A percentile compares a stretch with the other conserved stretches of the same genome.
Conservation (phyloP, 2,888 invertebrate species). For the Harmothoe impar region DNA sequence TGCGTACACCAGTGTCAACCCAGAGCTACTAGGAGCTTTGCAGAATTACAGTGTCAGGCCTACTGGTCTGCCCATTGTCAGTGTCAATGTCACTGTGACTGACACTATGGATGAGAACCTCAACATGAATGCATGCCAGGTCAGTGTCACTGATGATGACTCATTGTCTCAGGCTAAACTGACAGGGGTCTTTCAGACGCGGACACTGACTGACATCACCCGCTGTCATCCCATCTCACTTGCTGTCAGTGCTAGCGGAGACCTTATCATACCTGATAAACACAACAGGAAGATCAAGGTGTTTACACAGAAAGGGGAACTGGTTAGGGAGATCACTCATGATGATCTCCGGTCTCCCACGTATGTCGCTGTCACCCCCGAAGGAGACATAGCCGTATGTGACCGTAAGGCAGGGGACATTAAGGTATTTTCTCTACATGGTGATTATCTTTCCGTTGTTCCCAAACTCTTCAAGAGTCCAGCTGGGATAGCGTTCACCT, state of each 20-base stretch:
- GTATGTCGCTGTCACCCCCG: conserved; percentile 43
- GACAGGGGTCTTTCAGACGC: conserved; percentile 9
- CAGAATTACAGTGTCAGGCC: background rate
- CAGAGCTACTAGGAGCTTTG: background rate
- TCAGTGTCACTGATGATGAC: background rate
- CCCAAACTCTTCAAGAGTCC: conserved; percentile 58
- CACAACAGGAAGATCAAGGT: conserved; percentile 58
- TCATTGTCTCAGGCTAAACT: background rate
- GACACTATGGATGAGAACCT: conserved; percentile 41
- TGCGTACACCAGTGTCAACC: background rate
- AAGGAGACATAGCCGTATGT: conserved; percentile 42
- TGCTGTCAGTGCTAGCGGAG: background rate
- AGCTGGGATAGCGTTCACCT: conserved; percentile 47
- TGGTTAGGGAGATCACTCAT: conserved; percentile 30
- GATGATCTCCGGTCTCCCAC: conserved; percentile 23
- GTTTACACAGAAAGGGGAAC: conserved; percentile 31
- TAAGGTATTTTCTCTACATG: conserved; percentile 25
- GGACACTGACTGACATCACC: background rate
- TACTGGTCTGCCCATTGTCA: background rate
- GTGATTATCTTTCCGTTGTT: background rate
- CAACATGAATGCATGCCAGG: background rate
- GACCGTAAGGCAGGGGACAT: conserved; percentile 47
- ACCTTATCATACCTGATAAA: conserved; percentile 50
- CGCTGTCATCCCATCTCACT: conserved; percentile 59
- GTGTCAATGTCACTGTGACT: background rate